Base-by-base conservation (phyloP, 2,113 vertebrate species). In the Promerops cafer region DNA sequence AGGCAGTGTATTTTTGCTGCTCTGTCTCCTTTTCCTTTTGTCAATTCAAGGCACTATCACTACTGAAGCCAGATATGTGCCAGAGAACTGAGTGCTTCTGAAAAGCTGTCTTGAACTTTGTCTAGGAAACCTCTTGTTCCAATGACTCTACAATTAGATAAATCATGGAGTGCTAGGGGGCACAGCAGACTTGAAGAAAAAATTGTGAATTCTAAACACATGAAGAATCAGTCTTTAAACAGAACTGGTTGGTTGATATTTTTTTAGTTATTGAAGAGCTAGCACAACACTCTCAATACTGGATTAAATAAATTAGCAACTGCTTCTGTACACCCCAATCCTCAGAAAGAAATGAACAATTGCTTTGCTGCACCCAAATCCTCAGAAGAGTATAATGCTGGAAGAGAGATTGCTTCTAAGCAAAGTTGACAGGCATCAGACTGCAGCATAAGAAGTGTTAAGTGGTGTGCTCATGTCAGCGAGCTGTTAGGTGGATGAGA, bases 121-220 rank as follows among this genome's bases (percentile, higher is more conserved):
- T 76, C 61, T 83, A 39, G 64, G 79, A 92, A 90, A 87, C 28
- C 27, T 59, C 53, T 90, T 87, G 23, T 86, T 93, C 56, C 35
- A 87, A 4, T 78, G 72, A 90, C 47, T 27, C 54, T 87, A 12
- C 42, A 75, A 9, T 77, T 86, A 74, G 35, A n/a, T 90, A 88
- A 80, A 83, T 83, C 17, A 3, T 26, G 26, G 42, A 59, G 26
- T 88, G 68, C 26, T n/a, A 63, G 37, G n/a, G 42, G 20, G 24
- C 50, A 81, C 21, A 66, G 21, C 35, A 49, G 27, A 30, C 39
- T 54, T 63, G 13, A 75, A 81, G n/a, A 40, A 71, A 93, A 78
- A 82, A 84, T 15, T 0, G 0, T 45, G 6, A 33, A 56, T 90
- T 90, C 60, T 63, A 50, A 90, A n/a, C 35, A 44, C 0, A 0